Evolutionary conservation across 2,113 vertebrate genomes (phyloP), one percentile per base, ranked within the genome.

Genomic region (Labeo rohita): DNA sequence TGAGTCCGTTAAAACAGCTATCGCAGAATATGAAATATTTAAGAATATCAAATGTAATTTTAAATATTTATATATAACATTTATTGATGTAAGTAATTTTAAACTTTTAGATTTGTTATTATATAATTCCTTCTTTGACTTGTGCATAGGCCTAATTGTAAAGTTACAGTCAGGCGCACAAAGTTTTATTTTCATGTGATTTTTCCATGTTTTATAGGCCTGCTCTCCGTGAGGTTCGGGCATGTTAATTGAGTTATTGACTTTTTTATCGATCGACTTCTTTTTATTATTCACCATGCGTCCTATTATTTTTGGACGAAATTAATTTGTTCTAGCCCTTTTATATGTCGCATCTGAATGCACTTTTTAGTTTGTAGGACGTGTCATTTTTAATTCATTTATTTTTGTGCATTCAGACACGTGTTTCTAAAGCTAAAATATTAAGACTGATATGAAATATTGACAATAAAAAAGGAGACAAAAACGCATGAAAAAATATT

Each of bases 191-290:
- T 84, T 75, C 2, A 59, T 74, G 45, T 36, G 49, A 34, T 80
- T 82, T 28, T 85, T 77, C 45, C 79, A 73, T 80, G 52, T 13
- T 86, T 72, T 45, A 75, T 84, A 45, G 77, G 34, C 66, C 76
- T 87, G 72, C 72, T 86, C 75, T 84, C 68, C 56, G 59, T 76
- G 59, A 76, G 77, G 61, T 73, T 86, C 52, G 54, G 79, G 73
- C 84, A 88, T 47, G 85, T 86, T 89, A 86, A 89, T 89, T 84
- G 85, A 89, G 80, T 86, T 89, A 80, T 86, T 89, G 88, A 86
- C 85, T 89, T 65, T 66, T 78, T 73, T 65, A 79, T 80, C 79
- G 88, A 86, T 86, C 85, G 81, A 81, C 54, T 84, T 81, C 85
- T 89, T 81, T 88, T 86, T 70, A 84, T 72, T 72, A 80, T 87